Evolutionary conservation across 2,888 invertebrate species (phyloP), one percentile per base, ranked within the genome.

Genomic region (Helicoverpa assulta): DNA sequence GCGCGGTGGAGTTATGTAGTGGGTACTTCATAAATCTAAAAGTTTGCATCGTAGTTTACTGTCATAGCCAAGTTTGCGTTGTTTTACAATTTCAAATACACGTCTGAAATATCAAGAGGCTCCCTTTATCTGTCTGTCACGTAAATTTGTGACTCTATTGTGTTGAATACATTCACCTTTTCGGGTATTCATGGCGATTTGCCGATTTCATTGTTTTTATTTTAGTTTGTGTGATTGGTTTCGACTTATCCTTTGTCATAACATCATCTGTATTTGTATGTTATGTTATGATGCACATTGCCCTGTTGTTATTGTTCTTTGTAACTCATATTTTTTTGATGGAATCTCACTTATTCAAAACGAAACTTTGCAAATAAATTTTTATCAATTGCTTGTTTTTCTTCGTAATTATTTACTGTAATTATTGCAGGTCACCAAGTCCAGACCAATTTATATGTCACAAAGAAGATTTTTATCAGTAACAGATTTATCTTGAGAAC

Each of bases 21-120:
- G 76, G 82, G 80, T 85, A 89, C 86, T 90, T 87, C 90, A 92
- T 92, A 92, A 92, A 92, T 92, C 91, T 89, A 82, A 89, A 90
- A 91, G 89, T 91, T 91, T 85, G 84, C 86, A 85, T 86, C 89
- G 85, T 89, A 90, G 87, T 90, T 90, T 87, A 87, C 88, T 85
- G 89, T 88, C 90, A 86, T 78, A 85, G 85, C 84, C 84, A 87
- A 89, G 89, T 90, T 87, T 81, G 82, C 82, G 86, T 76, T 79
- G 88, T 87, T 90, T 90, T 87, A 86, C 86, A 90, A 88, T 88
- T 89, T 86, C 84, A 85, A 89, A 88, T 89, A 82, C 84, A 84
- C 80, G 82, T 84, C 82, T 85, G 76, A 81, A 85, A 85, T 86
- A 86, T 87, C 80, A 81, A 76, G 76, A 74, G 69, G 67, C 64